These are phyloP conservation scores for Napeogenes sylphis DNA, from an alignment of 2,888 invertebrate species.

Conservation along the genomic window DNA sequence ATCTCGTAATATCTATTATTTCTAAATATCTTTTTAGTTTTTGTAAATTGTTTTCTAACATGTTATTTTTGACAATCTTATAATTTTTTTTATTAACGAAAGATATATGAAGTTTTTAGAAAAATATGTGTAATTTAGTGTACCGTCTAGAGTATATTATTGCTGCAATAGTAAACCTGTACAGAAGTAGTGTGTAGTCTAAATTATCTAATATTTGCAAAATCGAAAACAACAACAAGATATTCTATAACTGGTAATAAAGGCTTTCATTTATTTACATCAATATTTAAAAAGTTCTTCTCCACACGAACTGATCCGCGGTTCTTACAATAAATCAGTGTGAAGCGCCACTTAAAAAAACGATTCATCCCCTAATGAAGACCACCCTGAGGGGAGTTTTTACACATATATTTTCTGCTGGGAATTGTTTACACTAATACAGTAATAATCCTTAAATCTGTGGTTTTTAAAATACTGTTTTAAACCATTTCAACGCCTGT, in stretches of 20 bases:
- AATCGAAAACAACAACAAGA: not conserved
- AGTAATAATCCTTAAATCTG: constrained; percentile 14
- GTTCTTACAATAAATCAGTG: constrained; percentile 68
- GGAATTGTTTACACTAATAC: constrained; percentile 29
- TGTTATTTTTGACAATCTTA: no score
- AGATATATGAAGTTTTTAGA: no score
- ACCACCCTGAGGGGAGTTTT: constrained; percentile 33
- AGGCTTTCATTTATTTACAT: no score
- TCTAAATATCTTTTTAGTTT: not conserved
- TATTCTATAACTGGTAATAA: not conserved
- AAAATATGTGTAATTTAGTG: no score
- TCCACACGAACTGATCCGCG: constrained; percentile 37
- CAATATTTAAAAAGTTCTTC: constrained; percentile 18
- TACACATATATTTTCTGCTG: constrained; percentile 22
- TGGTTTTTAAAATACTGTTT: constrained; percentile 14
- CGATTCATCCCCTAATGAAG: constrained; percentile 51
- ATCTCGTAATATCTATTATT: constrained; percentile 22
- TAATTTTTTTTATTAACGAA: no score
- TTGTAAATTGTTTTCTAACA: not conserved
- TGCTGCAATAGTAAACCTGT: no score
- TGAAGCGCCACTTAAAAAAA: constrained; percentile 62
- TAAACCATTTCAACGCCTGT: not conserved
- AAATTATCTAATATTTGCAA: no score
- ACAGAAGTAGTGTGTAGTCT: no score
- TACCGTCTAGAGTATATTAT: no score